A percentile compares a stretch with the other conserved stretches of the same genome.
Conservation (phyloP, 2,113 vertebrate species). For the Melozone crissalis region DNA sequence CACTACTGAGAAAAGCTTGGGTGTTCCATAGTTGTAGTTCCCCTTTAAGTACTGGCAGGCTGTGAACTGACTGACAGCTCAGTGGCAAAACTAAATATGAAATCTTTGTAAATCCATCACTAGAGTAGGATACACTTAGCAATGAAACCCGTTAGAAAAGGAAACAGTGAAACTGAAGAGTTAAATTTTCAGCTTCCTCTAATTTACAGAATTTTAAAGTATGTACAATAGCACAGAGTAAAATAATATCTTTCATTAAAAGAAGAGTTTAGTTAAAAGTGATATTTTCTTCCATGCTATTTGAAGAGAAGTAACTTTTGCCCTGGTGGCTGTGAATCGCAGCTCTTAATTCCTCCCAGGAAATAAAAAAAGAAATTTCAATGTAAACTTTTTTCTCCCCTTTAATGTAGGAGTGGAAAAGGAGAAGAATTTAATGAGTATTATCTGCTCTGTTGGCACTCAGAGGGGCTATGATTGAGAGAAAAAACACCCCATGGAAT, state of each 20-base stretch:
- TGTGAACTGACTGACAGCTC: not conserved
- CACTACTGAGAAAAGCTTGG: not conserved
- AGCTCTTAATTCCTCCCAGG: not conserved
- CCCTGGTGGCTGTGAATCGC: not conserved
- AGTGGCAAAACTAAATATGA: not conserved
- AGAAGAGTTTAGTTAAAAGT: not conserved
- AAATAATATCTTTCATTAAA: not conserved
- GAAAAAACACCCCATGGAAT: not conserved
- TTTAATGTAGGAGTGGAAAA: not conserved
- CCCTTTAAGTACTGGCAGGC: not conserved
- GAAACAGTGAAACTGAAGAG: not conserved
- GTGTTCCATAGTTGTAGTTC: not conserved
- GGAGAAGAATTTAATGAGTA: not conserved
- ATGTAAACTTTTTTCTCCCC: not conserved
- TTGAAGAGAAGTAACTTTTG: not conserved
- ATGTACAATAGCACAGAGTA: not conserved
- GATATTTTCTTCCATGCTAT: not conserved
- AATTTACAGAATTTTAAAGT: not conserved
- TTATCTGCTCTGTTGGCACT: not conserved
- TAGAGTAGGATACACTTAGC: not conserved
- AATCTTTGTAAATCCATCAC: not conserved
- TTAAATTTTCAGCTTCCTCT: not conserved
- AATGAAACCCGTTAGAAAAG: not conserved
- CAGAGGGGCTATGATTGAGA: not conserved
- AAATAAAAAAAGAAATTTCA: not conserved